Conservation (phyloP, 2,113 vertebrate species). For the Gallinago undulata region DNA sequence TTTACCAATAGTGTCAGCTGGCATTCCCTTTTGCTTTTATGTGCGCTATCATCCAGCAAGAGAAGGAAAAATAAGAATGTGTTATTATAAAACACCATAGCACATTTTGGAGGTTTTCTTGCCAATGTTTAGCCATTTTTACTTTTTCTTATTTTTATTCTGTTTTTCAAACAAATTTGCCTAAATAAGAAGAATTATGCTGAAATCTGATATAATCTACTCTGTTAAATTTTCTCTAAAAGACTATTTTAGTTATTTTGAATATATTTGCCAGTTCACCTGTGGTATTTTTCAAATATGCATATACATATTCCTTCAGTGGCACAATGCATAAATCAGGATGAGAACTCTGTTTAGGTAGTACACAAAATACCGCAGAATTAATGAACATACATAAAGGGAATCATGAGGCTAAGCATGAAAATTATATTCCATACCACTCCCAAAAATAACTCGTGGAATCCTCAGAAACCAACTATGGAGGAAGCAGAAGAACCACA, state of each 20-base stretch:
- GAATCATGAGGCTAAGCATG: background rate
- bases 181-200: background rate
- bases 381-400: background rate
- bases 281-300: background rate
- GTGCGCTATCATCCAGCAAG: background rate
- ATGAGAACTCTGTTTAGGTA: background rate
- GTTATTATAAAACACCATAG: background rate
- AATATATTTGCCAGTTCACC: background rate
- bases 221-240: background rate
- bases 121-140: background rate
- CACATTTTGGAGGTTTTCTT: background rate
- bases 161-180: background rate
- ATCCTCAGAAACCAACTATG: slow-evolving; percentile 20
- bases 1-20: background rate
- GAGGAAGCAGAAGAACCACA: slow-evolving; percentile 48
- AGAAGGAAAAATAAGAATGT: background rate
- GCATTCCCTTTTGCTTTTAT: background rate
- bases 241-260: background rate
- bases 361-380: background rate
- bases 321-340: background rate
- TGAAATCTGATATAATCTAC: background rate
- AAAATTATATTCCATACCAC: background rate
- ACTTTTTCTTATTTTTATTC: background rate
- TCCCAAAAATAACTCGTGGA: slow-evolving; percentile 37
- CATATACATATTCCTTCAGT: background rate